These are phyloP conservation scores for Lapara coniferarum DNA, from an alignment of 2,888 invertebrate species.

Conservation along the genomic window DNA sequence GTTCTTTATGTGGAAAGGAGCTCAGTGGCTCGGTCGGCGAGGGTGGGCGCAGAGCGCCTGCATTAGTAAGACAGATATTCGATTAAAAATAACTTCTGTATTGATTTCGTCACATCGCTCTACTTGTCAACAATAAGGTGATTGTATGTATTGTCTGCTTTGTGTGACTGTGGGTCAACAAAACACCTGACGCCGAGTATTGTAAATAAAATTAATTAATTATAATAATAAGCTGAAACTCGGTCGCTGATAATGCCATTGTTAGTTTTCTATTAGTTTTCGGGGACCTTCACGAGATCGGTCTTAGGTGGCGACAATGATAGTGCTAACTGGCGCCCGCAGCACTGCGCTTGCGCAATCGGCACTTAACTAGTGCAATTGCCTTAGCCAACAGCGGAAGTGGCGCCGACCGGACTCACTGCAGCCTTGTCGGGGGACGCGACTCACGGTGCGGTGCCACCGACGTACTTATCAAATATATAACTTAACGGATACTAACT, in stretches of 20 bases:
- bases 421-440: neutral
- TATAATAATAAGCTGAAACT: neutral
- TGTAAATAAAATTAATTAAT: neutral
- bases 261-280: neutral
- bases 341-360: conserved; percentile 1
- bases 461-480: too few relatives aligned
- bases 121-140: conserved; percentile 12
- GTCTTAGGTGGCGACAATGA: neutral
- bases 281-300: neutral
- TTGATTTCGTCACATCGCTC: neutral
- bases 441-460: neutral
- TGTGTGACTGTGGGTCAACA: neutral
- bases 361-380: neutral
- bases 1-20: neutral
- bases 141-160: conserved; percentile 12
- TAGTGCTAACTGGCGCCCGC: neutral
- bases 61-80: neutral
- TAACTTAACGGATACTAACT: too few relatives aligned
- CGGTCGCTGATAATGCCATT: neutral
- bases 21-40: neutral
- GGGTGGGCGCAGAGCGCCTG: neutral
- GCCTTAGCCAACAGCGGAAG: conserved; percentile 5
- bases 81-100: neutral
- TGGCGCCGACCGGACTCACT: neutral
- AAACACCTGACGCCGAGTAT: neutral